Evolutionary conservation across 2,113 vertebrate genomes (phyloP).

Genomic region (Myotis brandtii): DNA sequence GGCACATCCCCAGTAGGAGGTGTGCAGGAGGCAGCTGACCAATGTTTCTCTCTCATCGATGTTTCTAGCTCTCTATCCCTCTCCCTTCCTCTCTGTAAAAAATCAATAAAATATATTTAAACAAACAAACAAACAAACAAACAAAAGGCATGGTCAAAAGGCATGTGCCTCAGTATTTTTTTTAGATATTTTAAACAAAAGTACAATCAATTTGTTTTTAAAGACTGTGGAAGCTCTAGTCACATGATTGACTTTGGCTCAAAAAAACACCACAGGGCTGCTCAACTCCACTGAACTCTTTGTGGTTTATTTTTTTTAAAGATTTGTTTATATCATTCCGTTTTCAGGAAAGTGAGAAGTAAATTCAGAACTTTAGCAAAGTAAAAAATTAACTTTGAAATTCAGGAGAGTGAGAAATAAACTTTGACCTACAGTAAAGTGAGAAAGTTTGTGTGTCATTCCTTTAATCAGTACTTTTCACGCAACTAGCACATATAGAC

Average conservation of each 20-base stretch:
- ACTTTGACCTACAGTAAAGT: slow-evolving; percentile 24
- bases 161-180: neutral
- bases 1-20: too few species aligned
- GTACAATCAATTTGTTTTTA: neutral
- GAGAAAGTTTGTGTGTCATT: neutral
- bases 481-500: neutral
- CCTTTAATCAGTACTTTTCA: neutral
- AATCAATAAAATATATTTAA: too few species aligned
- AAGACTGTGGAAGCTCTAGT: neutral
- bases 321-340: slow-evolving; percentile 24
- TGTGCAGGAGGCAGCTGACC: too few species aligned
- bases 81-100: too few species aligned
- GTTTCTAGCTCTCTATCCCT: too few species aligned
- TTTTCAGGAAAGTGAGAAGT: slow-evolving; percentile 57
- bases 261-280: neutral
- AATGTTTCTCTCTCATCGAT: too few species aligned
- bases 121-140: neutral
- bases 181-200: neutral
- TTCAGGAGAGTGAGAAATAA: slow-evolving; percentile 31
- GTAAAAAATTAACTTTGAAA: slow-evolving; percentile 55
- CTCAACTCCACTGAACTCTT: neutral
- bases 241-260: neutral
- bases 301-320: slow-evolving; percentile 7
- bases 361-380: slow-evolving; percentile 56
- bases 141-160: neutral